Percentiles rank a stretch among this genome's conserved stretches.
Conservation (phyloP, 2,797 vertebrate species). For the Rhinichthys osculus region DNA sequence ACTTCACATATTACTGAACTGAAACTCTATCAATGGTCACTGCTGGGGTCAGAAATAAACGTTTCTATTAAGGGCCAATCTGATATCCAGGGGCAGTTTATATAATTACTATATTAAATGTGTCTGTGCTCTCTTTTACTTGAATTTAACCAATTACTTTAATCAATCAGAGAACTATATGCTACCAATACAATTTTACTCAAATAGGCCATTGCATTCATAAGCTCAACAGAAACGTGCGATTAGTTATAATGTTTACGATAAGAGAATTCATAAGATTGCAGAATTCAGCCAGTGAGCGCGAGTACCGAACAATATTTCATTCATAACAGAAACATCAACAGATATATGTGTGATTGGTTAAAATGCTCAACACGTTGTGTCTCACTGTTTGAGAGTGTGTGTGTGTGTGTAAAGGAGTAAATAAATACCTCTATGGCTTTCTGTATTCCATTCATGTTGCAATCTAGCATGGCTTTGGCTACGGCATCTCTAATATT, state of each 20-base stretch:
- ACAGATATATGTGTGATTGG: too few relatives aligned
- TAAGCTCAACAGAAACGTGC: background rate
- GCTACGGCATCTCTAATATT: conserved; percentile 83
- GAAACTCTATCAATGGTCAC: background rate
- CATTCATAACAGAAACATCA: too few relatives aligned
- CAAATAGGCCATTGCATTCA: background rate
- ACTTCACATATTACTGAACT: background rate
- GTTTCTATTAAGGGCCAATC: background rate
- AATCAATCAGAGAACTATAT: background rate
- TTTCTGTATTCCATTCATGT: conserved; percentile 65
- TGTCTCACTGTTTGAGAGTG: background rate
- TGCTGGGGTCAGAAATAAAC: background rate
- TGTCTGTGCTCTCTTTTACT: background rate
- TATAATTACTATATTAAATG: background rate
- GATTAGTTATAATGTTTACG: too few relatives aligned
- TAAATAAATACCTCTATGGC: conserved; percentile 78
- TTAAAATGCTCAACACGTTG: background rate
- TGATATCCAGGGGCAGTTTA: background rate
- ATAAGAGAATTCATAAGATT: too few relatives aligned
- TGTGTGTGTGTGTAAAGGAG: background rate
- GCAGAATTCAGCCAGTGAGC: too few relatives aligned
- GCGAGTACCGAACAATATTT: too few relatives aligned
- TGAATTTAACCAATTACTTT: background rate
- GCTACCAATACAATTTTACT: background rate
- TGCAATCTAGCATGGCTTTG: conserved; percentile 75